Evolutionary conservation across 2,113 vertebrate genomes (phyloP).

Genomic region (Caranx melampygus): DNA sequence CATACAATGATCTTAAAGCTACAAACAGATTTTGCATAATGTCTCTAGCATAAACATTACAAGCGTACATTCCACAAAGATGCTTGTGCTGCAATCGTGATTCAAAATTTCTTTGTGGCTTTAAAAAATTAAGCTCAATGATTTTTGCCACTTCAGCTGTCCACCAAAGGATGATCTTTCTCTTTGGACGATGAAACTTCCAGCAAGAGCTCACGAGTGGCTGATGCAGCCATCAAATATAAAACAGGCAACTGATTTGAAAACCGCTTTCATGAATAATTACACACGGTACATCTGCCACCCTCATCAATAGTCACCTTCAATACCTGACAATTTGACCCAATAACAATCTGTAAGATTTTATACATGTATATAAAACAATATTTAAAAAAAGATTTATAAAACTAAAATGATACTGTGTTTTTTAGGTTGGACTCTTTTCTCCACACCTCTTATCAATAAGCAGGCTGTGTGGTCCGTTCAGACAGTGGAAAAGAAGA

Average conservation of each 20-base stretch:
- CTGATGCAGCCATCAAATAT: constrained; percentile 84
- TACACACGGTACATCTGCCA: constrained; percentile 65
- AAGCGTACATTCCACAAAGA: constrained; percentile 80
- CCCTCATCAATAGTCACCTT: constrained; percentile 55
- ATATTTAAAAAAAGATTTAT: constrained; percentile 73
- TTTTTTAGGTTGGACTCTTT: constrained; percentile 62
- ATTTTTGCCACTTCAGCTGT: constrained; percentile 61
- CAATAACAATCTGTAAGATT: constrained; percentile 69
- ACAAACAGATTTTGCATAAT: constrained; percentile 83
- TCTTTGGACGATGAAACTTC: constrained; percentile 76
- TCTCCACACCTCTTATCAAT: constrained; percentile 30
- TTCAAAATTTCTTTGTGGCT: constrained; percentile 75
- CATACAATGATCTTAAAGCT: constrained; percentile 78
- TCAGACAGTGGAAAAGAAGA: constrained; percentile 41
- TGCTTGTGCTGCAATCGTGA: constrained; percentile 73
- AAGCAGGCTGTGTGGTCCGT: constrained; percentile 61
- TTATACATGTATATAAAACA: constrained; percentile 80
- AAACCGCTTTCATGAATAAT: constrained; percentile 66
- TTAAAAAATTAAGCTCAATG: constrained; percentile 56
- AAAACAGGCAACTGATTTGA: constrained; percentile 66
- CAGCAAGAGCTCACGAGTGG: constrained; percentile 70
- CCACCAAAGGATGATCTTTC: constrained; percentile 58
- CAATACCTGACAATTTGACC: constrained; percentile 67
- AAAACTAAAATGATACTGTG: constrained; percentile 79
- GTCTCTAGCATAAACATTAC: constrained; percentile 75